Base-by-base conservation (phyloP, 2,888 invertebrate species). In the Nomada ferruginata region DNA sequence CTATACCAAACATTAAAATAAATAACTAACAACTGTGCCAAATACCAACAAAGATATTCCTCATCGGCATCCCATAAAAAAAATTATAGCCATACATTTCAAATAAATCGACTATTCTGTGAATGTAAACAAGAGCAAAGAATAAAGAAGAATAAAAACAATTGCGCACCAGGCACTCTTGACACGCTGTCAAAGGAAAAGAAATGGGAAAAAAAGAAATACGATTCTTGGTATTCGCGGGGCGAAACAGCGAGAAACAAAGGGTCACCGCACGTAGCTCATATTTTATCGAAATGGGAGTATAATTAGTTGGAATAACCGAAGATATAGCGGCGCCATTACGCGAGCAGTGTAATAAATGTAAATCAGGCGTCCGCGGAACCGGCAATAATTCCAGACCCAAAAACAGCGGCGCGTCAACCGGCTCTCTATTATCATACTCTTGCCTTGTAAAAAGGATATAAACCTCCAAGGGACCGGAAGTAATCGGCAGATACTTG, bases 231-330 rank as follows among this genome's bases (percentile, higher is more conserved):
- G n/a, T 68, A 23, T 9, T 36, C 10, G 66, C 23, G 59, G 69
- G 52, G 55, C 50, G 55, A 66, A 59, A 53, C 64, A n/a, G 50
- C 63, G 57, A 36, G 57, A 64, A 76, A n/a, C 55, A 61, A 70
- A 76, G 79, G 85, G 85, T 82, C 87, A 81, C 79, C 84, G 85
- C 88, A 87, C 87, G 88, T 86, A 83, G 83, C 85, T 89, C 91
- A 85, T 92, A 92, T 92, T 91, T 93, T 91, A 92, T 91, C 90
- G 85, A 87, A 92, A 93, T 92, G 92, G 91, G 89, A 90, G 90
- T 91, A 92, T 92, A 92, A 93, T 93, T 93, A 92, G 92, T 92
- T 92, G 90, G 89, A 92, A 92, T 92, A 92, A 92, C 91, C 91
- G 92, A 92, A 91, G 91, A 91, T 92, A 91, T 91, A 92, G 91